Evolutionary conservation across 2,113 vertebrate genomes (phyloP).

Genomic region (Oryctolagus cuniculus): DNA sequence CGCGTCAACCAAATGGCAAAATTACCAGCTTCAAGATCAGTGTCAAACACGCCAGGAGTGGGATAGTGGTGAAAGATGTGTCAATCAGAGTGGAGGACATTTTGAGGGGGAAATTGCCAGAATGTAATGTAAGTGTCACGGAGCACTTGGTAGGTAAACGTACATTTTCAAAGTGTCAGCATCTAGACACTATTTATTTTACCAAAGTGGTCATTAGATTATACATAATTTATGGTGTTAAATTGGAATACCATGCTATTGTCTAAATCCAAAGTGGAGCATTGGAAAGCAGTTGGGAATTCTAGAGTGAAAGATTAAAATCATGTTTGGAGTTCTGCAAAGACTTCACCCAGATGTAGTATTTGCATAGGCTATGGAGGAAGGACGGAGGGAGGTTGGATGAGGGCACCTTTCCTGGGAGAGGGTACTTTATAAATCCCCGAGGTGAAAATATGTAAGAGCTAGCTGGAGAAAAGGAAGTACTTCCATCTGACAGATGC

Average conservation of each 20-base stretch:
- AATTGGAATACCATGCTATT: background rate
- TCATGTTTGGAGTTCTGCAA: background rate
- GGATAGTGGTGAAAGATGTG: slow-evolving; percentile 91
- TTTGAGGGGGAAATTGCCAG: slow-evolving; percentile 93
- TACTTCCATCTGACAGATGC: background rate
- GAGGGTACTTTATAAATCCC: background rate
- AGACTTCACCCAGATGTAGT: background rate
- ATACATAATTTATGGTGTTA: background rate
- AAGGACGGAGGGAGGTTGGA: background rate
- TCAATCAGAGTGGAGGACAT: slow-evolving; percentile 95
- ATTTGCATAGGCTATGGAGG: background rate
- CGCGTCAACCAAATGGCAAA: slow-evolving; percentile 96
- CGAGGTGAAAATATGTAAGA: background rate
- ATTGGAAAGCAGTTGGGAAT: background rate
- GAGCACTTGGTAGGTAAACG: background rate
- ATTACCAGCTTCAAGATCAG: slow-evolving; percentile 97
- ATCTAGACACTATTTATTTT: background rate
- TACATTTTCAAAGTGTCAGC: background rate
- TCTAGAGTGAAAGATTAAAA: background rate
- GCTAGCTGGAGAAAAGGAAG: background rate
- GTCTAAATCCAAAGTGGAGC: background rate
- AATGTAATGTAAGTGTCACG: slow-evolving; percentile 94
- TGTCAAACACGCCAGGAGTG: slow-evolving; percentile 95
- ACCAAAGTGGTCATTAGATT: background rate
- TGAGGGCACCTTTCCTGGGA: background rate